phyloP scores from a whole-genome alignment of 2,113 vertebrate genomes.

The Turdus rufiventris region DNA sequence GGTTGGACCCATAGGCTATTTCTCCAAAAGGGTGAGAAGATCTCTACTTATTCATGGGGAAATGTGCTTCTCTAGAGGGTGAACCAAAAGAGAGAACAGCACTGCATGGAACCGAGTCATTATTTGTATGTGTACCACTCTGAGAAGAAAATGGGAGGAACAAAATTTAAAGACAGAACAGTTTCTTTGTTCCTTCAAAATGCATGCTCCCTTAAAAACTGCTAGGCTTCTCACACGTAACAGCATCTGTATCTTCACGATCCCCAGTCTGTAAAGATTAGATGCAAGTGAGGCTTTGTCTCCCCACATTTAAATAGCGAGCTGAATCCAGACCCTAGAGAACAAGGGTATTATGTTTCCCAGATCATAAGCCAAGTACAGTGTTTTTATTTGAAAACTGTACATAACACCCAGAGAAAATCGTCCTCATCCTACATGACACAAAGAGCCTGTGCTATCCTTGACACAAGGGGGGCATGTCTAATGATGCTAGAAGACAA shows the following conservation, averaged over 20 bases:
- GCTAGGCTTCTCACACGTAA: background rate
- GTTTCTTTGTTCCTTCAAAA: background rate
- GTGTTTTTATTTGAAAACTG: background rate
- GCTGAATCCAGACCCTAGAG: background rate
- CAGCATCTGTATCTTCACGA: background rate
- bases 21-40: background rate
- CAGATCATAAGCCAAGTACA: background rate
- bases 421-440: background rate
- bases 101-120: background rate
- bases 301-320: background rate
- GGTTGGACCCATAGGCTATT: background rate
- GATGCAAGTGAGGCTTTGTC: background rate
- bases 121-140: background rate
- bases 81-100: background rate
- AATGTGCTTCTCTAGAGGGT: background rate
- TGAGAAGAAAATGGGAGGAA: background rate
- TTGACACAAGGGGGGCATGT: accelerated
- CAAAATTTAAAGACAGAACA: background rate
- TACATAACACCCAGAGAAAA: background rate
- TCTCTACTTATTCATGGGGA: accelerated
- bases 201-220: background rate
- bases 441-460: background rate
- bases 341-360: background rate
- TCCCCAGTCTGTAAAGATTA: background rate
- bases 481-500: background rate